Evolutionary conservation across 2,113 vertebrate genomes (phyloP).

Genomic region (Aplodontia rufa): DNA sequence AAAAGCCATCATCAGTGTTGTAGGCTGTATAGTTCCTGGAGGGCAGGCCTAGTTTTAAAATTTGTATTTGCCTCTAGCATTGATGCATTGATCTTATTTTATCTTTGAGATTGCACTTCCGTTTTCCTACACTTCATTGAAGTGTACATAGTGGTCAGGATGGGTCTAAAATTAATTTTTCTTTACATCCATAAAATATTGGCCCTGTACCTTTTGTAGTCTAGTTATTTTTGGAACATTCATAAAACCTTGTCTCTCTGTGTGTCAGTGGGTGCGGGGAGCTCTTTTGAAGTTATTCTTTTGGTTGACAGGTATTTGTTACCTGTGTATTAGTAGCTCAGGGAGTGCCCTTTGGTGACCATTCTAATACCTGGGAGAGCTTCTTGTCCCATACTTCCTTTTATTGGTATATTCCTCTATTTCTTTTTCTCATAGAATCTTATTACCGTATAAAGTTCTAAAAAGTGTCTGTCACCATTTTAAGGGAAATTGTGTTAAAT

Average conservation of each 20-base stretch:
- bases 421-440: neutral
- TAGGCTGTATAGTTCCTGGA: neutral
- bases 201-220: neutral
- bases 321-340: neutral
- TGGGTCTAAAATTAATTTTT: neutral
- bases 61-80: neutral
- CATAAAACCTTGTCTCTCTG: neutral
- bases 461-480: neutral
- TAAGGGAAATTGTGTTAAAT: neutral
- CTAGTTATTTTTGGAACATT: neutral
- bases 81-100: neutral
- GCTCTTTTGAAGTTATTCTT: neutral
- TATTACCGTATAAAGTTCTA: neutral
- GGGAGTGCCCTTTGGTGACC: neutral
- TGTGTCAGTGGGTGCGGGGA: too few species aligned
- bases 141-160: neutral
- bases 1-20: neutral
- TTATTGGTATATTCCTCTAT: neutral
- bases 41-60: neutral
- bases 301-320: neutral
- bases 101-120: conserved; percentile 7
- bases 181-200: neutral
- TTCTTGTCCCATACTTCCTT: neutral
- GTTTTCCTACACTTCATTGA: neutral
- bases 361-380: neutral